These are phyloP conservation scores for Tapirus indicus DNA, from an alignment of 2,797 vertebrate genomes.

Conservation along the genomic window DNA sequence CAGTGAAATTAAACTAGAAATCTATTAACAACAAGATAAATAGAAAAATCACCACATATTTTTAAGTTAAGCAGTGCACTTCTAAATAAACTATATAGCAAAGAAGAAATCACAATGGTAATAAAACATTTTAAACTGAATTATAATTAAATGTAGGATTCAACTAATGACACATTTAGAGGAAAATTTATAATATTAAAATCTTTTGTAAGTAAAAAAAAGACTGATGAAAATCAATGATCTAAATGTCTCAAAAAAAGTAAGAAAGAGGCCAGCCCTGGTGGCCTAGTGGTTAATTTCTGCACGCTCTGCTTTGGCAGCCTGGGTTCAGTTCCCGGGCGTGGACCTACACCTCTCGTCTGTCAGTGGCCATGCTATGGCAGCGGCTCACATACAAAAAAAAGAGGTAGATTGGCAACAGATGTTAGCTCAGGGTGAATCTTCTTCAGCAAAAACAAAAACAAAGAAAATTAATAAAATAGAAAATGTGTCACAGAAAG, in stretches of 20 bases:
- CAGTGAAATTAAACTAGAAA: not conserved
- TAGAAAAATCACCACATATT: not conserved
- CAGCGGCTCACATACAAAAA: too few relatives aligned
- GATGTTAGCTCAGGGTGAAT: too few relatives aligned
- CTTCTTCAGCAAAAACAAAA: too few relatives aligned
- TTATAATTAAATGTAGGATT: not conserved
- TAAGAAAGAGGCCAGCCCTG: not conserved
- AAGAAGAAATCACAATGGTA: not conserved
- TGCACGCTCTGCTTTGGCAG: too few relatives aligned
- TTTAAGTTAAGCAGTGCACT: not conserved
- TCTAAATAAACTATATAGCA: not conserved
- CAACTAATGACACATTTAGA: not conserved
- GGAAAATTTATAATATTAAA: not conserved
- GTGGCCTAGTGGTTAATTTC: too few relatives aligned
- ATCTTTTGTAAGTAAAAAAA: not conserved
- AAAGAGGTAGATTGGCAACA: too few relatives aligned
- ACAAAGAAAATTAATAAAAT: not conserved
- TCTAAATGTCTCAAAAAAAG: not conserved
- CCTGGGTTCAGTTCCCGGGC: too few relatives aligned
- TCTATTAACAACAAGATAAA: not conserved
- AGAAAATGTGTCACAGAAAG: not conserved
- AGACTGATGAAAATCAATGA: not conserved
- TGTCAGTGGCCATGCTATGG: too few relatives aligned
- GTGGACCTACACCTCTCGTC: too few relatives aligned
- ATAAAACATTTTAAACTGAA: not conserved